These are phyloP conservation scores for Trachymyrmex cornetzi DNA, from an alignment of 1,140 invertebrate species.

Conservation along the genomic window DNA sequence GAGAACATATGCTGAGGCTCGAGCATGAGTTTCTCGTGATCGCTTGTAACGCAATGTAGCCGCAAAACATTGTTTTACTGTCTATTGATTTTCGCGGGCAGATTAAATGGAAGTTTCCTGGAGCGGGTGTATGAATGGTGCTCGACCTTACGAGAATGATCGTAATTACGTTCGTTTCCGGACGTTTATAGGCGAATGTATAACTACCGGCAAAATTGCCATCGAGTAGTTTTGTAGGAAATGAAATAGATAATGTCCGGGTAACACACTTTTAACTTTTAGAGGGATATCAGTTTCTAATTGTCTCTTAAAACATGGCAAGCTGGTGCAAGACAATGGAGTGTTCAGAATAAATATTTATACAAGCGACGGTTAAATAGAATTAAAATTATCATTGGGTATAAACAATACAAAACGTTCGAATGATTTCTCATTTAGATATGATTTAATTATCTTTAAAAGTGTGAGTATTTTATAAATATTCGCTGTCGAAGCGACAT, in stretches of 20 bases:
- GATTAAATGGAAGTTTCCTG: slow-evolving; percentile 57
- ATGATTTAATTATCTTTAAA: background rate
- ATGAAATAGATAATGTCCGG: background rate
- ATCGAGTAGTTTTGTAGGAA: background rate
- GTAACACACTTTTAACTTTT: background rate
- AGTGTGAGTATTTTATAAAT: background rate
- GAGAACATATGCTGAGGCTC: background rate
- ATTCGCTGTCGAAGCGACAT: background rate
- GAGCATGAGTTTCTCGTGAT: background rate
- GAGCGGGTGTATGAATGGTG: background rate
- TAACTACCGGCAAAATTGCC: background rate
- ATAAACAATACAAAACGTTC: background rate
- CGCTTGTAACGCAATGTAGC: background rate
- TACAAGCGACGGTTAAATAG: background rate
- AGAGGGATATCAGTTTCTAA: background rate
- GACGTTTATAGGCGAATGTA: slow-evolving; percentile 10
- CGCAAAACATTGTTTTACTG: slow-evolving; percentile 46
- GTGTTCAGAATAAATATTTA: background rate
- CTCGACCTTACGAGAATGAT: slow-evolving; percentile 6
- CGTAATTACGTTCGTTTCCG: background rate
- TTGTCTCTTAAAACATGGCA: background rate
- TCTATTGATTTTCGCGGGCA: slow-evolving; percentile 50
- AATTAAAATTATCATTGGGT: background rate
- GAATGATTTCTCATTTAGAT: background rate
- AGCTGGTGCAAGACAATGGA: background rate